Conservation (phyloP, 2,113 vertebrate genomes). For the Terrapene triunguis region DNA sequence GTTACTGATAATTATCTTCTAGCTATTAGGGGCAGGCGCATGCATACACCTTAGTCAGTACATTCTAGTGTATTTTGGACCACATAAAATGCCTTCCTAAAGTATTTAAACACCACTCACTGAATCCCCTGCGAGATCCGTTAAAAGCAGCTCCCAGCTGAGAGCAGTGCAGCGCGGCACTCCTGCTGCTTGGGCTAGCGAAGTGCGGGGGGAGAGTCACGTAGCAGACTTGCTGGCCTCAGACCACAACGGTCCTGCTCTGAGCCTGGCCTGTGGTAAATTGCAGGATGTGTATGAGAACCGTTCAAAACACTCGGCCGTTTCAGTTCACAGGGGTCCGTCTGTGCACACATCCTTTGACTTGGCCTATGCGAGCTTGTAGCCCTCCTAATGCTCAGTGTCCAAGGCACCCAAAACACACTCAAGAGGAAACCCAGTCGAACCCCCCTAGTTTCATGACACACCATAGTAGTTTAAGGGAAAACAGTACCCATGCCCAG, state of each 20-base stretch:
- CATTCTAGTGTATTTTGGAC: not conserved
- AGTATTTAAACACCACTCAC: not conserved
- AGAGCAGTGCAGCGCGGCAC: not conserved
- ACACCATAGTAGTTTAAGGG: not conserved
- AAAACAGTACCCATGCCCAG: not conserved
- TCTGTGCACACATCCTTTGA: not conserved
- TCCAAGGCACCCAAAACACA: not conserved
- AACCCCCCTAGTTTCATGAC: not conserved
- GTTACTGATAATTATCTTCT: not conserved
- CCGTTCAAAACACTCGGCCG: not conserved
- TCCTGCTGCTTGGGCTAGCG: not conserved
- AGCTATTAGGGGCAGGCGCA: not conserved
- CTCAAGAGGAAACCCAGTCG: not conserved
- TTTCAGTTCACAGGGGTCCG: not conserved
- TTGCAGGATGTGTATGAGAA: not conserved
- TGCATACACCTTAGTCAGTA: not conserved
- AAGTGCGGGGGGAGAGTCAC: not conserved
- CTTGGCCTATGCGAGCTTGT: not conserved
- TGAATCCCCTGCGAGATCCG: not conserved
- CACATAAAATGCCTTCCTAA: not conserved
- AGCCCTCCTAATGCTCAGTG: not conserved
- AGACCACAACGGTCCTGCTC: not conserved
- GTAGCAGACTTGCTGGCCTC: not conserved
- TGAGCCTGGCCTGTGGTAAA: not conserved
- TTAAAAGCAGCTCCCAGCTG: not conserved